Evolutionary conservation across 2,888 invertebrate species (phyloP), one percentile per base, ranked within the genome.

Genomic region (Drosophila formosana): DNA sequence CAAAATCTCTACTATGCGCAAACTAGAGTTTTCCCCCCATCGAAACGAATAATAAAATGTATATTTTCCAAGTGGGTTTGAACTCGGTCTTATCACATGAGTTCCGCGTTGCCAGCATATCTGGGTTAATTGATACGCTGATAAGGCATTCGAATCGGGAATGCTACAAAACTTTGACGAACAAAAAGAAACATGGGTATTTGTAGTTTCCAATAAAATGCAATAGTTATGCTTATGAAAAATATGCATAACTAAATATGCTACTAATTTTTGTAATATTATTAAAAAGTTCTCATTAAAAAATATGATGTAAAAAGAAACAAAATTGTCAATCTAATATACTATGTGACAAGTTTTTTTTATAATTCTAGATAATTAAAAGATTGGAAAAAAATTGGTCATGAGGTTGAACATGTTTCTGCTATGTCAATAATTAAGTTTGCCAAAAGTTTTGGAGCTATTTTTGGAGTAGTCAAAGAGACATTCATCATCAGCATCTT

Each of bases 121-220:
- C 67, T 80, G 58, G 76, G 74, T 71, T 82, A 82, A 79, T 85
- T 84, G 71, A 72, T 72, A 75, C 66, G 51, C 80, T 71, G 86
- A 82, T 72, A 86, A 86, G 63, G 18, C 23, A 6, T 2, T 11
- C 26, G 23, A 43, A 45, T 26, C 18, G 7, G 39, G 34, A 52
- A 39, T 32, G 61, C 26, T 41, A 41, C 25, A 50, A 4, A 50
- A 50, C 11, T 28, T 26, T 11, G 18, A 37, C 26, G 9, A 37
- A 25, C 26, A 8, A 8, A 61, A 53, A 26, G 37, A 8, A 60
- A 47, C 9, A 65, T 37, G 30, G 11, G 8, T 8, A 69, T n/a
- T 30, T 51, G 9, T n/a, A 9, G 45, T 60, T 58, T 26, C 8
- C 9, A 49, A 26, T 26, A 3, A n/a, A 39, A 23, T 25, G 50